Conservation (phyloP, 1,140 invertebrate genomes). For the Drosophila pandora region DNA sequence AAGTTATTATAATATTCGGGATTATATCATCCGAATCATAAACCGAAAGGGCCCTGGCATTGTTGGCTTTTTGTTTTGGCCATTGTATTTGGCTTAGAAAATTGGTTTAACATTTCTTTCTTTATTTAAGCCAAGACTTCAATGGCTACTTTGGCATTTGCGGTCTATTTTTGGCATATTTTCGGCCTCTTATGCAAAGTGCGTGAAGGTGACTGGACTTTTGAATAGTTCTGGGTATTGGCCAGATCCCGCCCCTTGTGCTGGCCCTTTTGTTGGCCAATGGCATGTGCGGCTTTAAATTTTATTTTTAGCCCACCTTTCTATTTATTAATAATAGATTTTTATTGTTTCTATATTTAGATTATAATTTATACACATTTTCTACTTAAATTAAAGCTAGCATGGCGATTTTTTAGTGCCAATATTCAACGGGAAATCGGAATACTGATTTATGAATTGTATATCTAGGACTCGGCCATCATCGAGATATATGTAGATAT, state of each 20-base stretch:
- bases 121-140: neutral
- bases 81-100: slow-evolving; percentile 20
- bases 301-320: slow-evolving; percentile 3
- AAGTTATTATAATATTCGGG: neutral
- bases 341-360: neutral
- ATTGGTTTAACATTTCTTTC: slow-evolving; percentile 29
- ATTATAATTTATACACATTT: neutral
- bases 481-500: slow-evolving; percentile 22
- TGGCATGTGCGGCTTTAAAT: neutral
- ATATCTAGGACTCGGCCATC: slow-evolving; percentile 10
- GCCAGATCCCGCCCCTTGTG: slow-evolving; percentile 5
- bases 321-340: neutral
- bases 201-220: slow-evolving; percentile 40
- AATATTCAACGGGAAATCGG: slow-evolving; percentile 3
- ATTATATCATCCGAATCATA: slow-evolving; percentile 32
- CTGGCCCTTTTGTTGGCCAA: slow-evolving; percentile 34
- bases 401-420: too few species aligned
- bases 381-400: neutral
- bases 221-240: slow-evolving; percentile 9
- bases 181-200: slow-evolving; percentile 35
- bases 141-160: slow-evolving; percentile 12
- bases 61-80: neutral
- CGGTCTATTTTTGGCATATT: slow-evolving; percentile 34
- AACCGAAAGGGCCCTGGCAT: slow-evolving; percentile 10
- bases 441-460: slow-evolving; percentile 36